phyloP scores from a whole-genome alignment of 2,888 invertebrate genomes.

The Gnatocerus cornutus region DNA sequence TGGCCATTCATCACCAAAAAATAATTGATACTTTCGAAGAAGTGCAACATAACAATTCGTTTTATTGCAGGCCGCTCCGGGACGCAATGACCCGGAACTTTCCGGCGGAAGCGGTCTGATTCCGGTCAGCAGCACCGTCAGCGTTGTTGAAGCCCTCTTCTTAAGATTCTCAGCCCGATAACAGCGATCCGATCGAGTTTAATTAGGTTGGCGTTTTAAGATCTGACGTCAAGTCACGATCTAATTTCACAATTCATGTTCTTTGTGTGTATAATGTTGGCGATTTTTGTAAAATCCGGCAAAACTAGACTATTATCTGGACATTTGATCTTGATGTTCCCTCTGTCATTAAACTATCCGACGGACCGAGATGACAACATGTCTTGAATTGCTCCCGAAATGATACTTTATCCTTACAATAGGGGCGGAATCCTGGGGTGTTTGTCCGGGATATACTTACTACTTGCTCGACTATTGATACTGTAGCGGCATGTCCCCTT shows the following conservation, averaged over 20 bases:
- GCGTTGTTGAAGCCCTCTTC: conserved; percentile 43
- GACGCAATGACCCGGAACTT: conserved; percentile 62
- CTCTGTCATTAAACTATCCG: conserved; percentile 59
- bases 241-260: conserved; percentile 39
- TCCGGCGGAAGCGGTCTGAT: conserved; percentile 54
- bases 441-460: conserved; percentile 59
- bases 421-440: conserved; percentile 58
- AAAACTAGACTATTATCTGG: conserved; percentile 51
- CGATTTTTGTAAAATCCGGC: conserved; percentile 25
- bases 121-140: conserved; percentile 61
- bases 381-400: conserved; percentile 60
- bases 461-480: conserved; percentile 53
- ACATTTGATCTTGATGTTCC: conserved; percentile 54
- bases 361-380: conserved; percentile 58
- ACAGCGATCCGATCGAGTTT: conserved; percentile 30
- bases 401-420: conserved; percentile 62
- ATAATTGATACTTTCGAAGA: conserved; percentile 33
- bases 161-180: conserved; percentile 25
- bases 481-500: conserved; percentile 48
- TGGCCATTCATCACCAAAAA: conserved; percentile 44
- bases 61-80: conserved; percentile 16
- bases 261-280: conserved; percentile 11
- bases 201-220: conserved; percentile 39
- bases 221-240: conserved; percentile 35
- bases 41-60: conserved; percentile 22